Evolutionary conservation across 2,888 invertebrate genomes (phyloP).

Genomic region (Xanthorhoe designata): DNA sequence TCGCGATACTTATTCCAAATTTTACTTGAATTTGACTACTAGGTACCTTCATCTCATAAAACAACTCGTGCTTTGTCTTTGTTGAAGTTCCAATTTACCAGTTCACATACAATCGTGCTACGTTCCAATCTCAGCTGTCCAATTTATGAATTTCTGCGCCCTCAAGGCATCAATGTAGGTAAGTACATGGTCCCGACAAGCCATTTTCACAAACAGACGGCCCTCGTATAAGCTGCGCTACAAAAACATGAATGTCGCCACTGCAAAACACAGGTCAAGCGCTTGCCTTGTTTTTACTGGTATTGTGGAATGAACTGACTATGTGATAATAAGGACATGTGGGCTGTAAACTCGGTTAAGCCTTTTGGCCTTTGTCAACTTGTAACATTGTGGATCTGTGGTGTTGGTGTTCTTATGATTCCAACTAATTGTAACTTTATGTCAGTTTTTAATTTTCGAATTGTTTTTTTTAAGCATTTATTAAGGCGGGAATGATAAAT

Average conservation of each 20-base stretch:
- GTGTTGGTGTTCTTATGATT: background rate
- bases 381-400: slow-evolving; percentile 2
- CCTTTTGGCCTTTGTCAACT: slow-evolving; percentile 11
- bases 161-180: too few relatives aligned
- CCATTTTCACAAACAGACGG: slow-evolving; percentile 31
- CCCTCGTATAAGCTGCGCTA: slow-evolving; percentile 16
- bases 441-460: background rate
- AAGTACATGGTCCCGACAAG: slow-evolving; percentile 5
- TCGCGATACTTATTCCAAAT: too few relatives aligned
- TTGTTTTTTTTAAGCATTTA: background rate
- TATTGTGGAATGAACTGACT: slow-evolving; percentile 28
- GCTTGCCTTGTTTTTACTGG: slow-evolving; percentile 35
- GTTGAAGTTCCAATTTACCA: background rate
- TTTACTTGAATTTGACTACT: too few relatives aligned
- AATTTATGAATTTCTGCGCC: slow-evolving; percentile 10
- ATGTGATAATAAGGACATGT: slow-evolving; percentile 29
- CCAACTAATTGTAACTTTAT: background rate
- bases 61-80: background rate
- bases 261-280: slow-evolving; percentile 41
- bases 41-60: background rate
- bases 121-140: slow-evolving; percentile 2
- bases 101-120: background rate
- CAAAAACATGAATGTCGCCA: slow-evolving; percentile 36
- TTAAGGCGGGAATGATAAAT: too few relatives aligned
- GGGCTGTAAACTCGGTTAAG: slow-evolving; percentile 23